These are phyloP conservation scores for Armadillidium nasatum DNA, from an alignment of 1,140 invertebrate species.

Conservation along the genomic window DNA sequence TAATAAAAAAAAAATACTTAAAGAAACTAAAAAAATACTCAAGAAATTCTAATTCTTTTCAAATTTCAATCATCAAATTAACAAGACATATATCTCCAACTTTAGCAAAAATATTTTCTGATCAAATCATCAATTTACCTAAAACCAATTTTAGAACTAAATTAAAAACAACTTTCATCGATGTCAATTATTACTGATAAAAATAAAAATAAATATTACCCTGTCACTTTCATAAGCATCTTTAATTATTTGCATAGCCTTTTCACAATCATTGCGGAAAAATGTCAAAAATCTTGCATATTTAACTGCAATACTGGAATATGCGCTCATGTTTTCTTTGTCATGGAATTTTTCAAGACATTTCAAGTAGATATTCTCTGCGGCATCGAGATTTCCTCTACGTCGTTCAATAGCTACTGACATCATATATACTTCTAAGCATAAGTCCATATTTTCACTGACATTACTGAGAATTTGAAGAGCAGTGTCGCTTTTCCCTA, in stretches of 20 bases:
- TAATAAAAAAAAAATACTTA: conserved; percentile 30
- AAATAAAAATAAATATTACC: conserved; percentile 32
- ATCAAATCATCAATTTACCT: too few species aligned
- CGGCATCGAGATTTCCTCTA: conserved; percentile 68
- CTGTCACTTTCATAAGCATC: conserved; percentile 58
- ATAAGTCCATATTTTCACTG: conserved; percentile 71
- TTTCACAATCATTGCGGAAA: conserved; percentile 54
- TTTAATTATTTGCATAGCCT: conserved; percentile 60
- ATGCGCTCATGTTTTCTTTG: conserved; percentile 63
- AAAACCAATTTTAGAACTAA: too few species aligned
- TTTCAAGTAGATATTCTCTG: conserved; percentile 71
- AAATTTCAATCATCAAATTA: too few species aligned
- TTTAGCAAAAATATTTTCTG: too few species aligned
- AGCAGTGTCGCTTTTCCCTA: conserved; percentile 60
- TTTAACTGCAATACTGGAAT: conserved; percentile 79
- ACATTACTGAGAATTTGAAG: conserved; percentile 74
- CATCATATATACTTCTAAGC: conserved; percentile 68
- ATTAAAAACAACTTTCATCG: too few species aligned
- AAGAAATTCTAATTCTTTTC: too few species aligned
- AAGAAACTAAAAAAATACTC: too few species aligned
- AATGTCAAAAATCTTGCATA: conserved; percentile 71
- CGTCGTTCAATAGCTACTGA: conserved; percentile 82
- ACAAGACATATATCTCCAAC: too few species aligned
- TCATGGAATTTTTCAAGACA: conserved; percentile 66
- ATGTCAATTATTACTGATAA: too few species aligned